A percentile compares a stretch with the other conserved stretches of the same genome.
Conservation (phyloP, 2,113 vertebrate species). For the Sinocyclocheilus anshuiensis region DNA sequence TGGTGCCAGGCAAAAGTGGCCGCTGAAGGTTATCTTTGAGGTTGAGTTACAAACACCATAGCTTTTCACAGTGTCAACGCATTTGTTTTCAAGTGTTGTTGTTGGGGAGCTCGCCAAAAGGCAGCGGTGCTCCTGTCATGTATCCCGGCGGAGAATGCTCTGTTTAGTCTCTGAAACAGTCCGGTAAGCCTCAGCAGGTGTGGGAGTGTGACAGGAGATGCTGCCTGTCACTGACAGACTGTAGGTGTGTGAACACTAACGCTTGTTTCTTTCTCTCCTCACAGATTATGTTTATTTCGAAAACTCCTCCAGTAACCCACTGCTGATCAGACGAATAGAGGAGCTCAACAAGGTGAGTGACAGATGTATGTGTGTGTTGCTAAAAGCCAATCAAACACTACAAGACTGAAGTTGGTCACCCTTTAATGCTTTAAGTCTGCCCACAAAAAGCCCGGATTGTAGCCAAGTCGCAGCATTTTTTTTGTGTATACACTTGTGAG, state of each 20-base stretch:
- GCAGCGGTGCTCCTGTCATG: constrained; percentile 12
- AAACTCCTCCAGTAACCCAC: constrained; percentile 84
- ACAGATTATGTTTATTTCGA: constrained; percentile 86
- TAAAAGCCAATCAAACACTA: constrained; percentile 23
- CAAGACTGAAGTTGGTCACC: neutral
- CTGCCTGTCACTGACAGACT: neutral
- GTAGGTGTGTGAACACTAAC: neutral
- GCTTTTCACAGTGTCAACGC: neutral
- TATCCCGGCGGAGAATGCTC: neutral
- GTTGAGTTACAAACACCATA: constrained; percentile 28
- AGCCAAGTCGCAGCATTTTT: neutral
- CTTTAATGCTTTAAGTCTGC: neutral
- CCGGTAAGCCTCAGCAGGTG: constrained; percentile 28
- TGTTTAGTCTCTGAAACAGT: constrained; percentile 28
- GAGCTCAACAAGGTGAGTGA: constrained; percentile 82
- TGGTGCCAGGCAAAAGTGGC: neutral
- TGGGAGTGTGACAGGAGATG: constrained; percentile 16
- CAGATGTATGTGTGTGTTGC: constrained; percentile 59
- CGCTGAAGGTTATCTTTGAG: constrained; percentile 25
- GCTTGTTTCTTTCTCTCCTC: constrained; percentile 18
- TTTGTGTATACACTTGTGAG: neutral
- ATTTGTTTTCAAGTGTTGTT: constrained; percentile 16
- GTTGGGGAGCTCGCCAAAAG: constrained; percentile 11
- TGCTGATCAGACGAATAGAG: constrained; percentile 84
- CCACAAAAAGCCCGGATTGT: neutral